Conservation (phyloP, 2,113 vertebrate species). For the Cynocephalus volans region DNA sequence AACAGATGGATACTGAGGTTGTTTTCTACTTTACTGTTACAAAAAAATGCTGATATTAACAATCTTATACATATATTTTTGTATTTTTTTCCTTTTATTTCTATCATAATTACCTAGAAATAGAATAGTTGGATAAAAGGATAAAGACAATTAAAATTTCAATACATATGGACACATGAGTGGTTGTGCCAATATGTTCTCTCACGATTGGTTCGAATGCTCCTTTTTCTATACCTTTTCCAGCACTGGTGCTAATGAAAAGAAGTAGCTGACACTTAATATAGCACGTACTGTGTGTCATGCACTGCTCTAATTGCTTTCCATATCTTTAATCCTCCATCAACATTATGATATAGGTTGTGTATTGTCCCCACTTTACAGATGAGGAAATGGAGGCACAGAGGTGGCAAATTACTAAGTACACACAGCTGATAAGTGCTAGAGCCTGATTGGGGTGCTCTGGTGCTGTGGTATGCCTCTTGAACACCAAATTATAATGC, state of each 20-base stretch:
- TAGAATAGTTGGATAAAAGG: slow-evolving; percentile 42
- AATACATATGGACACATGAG: neutral
- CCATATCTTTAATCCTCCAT: neutral
- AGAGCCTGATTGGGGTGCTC: neutral
- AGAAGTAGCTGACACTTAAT: neutral
- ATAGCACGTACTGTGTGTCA: neutral
- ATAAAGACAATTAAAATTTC: slow-evolving; percentile 36
- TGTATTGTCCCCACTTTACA: neutral
- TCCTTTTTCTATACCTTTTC: neutral
- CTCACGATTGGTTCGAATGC: neutral
- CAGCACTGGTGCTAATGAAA: neutral
- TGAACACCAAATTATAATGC: neutral
- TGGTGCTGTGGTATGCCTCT: neutral
- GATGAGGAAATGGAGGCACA: neutral
- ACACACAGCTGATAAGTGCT: neutral
- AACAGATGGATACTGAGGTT: neutral
- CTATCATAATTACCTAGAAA: slow-evolving; percentile 42
- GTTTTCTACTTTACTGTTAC: neutral
- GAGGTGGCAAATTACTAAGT: neutral
- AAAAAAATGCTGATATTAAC: slow-evolving; percentile 1
- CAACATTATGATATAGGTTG: neutral
- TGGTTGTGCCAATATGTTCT: neutral
- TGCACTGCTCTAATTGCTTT: neutral
- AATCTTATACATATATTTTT: neutral
- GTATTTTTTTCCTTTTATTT: neutral